These are phyloP conservation scores for Pristionchus maxplancki DNA, from an alignment of 2,888 invertebrate genomes.

Conservation along the genomic window DNA sequence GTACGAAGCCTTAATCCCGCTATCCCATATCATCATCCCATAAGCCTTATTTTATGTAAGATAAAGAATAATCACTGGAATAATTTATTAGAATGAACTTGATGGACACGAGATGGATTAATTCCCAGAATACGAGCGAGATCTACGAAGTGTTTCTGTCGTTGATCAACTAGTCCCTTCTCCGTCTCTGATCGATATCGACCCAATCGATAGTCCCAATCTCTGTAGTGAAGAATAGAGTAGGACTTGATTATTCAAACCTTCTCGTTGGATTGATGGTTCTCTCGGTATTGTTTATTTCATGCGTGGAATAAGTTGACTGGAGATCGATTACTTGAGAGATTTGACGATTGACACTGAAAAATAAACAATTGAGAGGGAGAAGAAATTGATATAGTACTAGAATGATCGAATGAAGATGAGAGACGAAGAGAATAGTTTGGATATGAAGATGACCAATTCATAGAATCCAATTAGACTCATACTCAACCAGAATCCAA, in stretches of 20 bases:
- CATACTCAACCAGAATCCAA: slow-evolving; percentile 51
- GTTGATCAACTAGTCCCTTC: slow-evolving; percentile 23
- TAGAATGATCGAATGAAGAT: not conserved
- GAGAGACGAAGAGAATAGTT: not conserved
- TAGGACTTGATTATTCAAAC: not conserved
- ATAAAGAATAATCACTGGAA: slow-evolving; percentile 29
- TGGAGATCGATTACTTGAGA: not conserved
- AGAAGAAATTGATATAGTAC: not conserved
- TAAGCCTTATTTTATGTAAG: not conserved
- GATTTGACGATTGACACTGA: slow-evolving; percentile 17
- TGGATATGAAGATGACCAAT: slow-evolving; percentile 2
- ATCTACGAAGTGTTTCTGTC: not conserved
- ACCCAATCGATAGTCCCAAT: slow-evolving; percentile 39
- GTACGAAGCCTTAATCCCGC: not conserved
- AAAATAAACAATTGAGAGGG: not conserved
- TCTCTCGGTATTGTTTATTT: slow-evolving; percentile 31
- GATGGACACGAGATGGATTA: slow-evolving; percentile 3
- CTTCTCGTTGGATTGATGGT: not conserved
- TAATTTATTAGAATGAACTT: slow-evolving; percentile 33
- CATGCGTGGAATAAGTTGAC: not conserved
- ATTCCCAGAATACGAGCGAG: slow-evolving; percentile 49
- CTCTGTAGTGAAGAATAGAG: not conserved
- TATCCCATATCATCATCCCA: slow-evolving; percentile 29
- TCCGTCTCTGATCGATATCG: slow-evolving; percentile 41
- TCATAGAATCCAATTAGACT: slow-evolving; percentile 45